A percentile compares a stretch with the other conserved stretches of the same genome.
Conservation (phyloP, 2,888 invertebrate species). For the Ormyrus thymus region DNA sequence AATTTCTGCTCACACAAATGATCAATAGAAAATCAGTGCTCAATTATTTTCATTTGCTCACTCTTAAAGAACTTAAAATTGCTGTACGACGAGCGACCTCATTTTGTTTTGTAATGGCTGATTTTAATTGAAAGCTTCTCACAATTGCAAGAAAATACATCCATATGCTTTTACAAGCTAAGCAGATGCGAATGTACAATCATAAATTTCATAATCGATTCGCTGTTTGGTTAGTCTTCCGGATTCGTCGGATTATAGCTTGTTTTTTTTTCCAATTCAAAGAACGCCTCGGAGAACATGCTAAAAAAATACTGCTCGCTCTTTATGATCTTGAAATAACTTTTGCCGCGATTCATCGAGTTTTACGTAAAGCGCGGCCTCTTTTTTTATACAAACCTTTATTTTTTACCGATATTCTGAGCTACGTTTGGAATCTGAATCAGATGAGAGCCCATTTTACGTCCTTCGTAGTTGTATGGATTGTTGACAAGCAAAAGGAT, state of each 20-base stretch:
- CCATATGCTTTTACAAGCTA: constrained; percentile 6
- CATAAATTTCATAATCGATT: constrained; percentile 63
- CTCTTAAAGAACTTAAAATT: not conserved
- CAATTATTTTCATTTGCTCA: not conserved
- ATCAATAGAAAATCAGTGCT: constrained; percentile 23
- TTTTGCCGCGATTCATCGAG: constrained; percentile 41
- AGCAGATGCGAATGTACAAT: constrained; percentile 39
- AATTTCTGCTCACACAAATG: constrained; percentile 32
- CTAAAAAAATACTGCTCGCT: constrained; percentile 56
- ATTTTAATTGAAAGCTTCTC: not conserved
- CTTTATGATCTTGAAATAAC: constrained; percentile 48
- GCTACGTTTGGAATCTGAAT: constrained; percentile 59
- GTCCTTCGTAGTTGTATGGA: too few relatives aligned
- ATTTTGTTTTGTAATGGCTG: too few relatives aligned
- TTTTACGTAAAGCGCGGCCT: constrained; percentile 36
- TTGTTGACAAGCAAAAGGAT: too few relatives aligned
- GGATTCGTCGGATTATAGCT: constrained; percentile 57
- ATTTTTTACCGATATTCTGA: constrained; percentile 57
- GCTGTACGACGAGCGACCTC: too few relatives aligned
- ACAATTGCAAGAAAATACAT: constrained; percentile 1
- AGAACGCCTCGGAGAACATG: not conserved
- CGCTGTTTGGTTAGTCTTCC: constrained; percentile 60
- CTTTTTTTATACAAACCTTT: constrained; percentile 52
- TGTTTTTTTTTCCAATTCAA: constrained; percentile 57
- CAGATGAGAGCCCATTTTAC: constrained; percentile 20